Evolutionary conservation across 2,888 invertebrate species (phyloP).

Genomic region (Heliconius cydno): DNA sequence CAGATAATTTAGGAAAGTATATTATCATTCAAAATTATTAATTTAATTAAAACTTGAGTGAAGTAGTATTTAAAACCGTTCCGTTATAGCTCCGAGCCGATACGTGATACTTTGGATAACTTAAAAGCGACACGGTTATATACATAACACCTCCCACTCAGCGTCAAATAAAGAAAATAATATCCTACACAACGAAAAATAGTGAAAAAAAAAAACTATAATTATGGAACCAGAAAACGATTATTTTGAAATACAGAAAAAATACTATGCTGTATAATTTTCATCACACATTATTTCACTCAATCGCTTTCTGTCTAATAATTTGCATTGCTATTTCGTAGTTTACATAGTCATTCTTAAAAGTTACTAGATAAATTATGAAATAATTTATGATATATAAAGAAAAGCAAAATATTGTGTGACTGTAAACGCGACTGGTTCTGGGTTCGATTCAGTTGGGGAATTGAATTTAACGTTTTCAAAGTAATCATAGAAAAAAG

Average conservation of each 20-base stretch:
- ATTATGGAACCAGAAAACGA: neutral
- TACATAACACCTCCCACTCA: too few species aligned
- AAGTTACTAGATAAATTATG: neutral
- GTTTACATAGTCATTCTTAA: neutral
- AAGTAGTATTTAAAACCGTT: neutral
- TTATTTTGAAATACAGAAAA: neutral
- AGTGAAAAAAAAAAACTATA: neutral
- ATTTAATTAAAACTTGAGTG: neutral
- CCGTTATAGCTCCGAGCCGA: too few species aligned
- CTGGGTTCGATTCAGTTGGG: neutral
- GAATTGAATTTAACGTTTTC: neutral
- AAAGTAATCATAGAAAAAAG: too few species aligned
- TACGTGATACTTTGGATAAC: too few species aligned
- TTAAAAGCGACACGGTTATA: too few species aligned
- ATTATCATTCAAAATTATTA: too few species aligned
- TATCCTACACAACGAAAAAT: neutral
- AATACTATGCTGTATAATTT: neutral
- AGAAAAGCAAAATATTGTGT: neutral
- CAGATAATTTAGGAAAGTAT: neutral
- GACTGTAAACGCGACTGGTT: neutral
- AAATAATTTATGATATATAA: neutral
- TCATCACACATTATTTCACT: neutral
- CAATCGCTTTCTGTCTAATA: neutral
- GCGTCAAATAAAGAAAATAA: too few species aligned
- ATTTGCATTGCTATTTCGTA: neutral